Conservation (phyloP, 2,888 invertebrate species). For the Acheta domesticus region DNA sequence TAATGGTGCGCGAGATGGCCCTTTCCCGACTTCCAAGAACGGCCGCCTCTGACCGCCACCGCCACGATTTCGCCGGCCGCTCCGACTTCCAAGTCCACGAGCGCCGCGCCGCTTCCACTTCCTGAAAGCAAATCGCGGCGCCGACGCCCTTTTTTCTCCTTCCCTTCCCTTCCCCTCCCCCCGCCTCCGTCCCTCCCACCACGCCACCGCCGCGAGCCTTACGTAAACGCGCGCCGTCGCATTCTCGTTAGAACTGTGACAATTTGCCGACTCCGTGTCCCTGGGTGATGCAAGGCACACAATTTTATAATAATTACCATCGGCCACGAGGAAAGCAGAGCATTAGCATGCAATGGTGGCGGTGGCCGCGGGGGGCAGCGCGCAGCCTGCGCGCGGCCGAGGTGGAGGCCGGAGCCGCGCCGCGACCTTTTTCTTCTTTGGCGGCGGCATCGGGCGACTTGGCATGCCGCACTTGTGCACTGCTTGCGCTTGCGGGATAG, state of each 20-base stretch:
- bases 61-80: too few species aligned
- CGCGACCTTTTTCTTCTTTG: neutral
- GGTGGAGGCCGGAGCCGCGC: neutral
- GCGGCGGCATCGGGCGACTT: neutral
- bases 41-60: too few species aligned
- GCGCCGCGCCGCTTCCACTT: too few species aligned
- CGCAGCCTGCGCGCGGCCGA: neutral
- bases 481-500: too few species aligned
- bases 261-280: neutral
- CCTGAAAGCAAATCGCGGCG: too few species aligned
- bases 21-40: too few species aligned
- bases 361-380: neutral
- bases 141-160: too few species aligned
- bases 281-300: neutral
- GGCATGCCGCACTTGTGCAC: too few species aligned
- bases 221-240: neutral
- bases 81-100: too few species aligned
- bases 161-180: too few species aligned
- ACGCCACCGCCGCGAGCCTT: neutral
- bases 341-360: slow-evolving; percentile 18
- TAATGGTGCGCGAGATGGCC: too few species aligned
- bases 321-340: neutral
- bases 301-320: neutral
- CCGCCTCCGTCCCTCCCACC: too few species aligned
- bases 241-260: neutral